Percentiles rank a stretch among this genome's conserved stretches.
Evolutionary conservation across 2,888 invertebrate species (phyloP).

Genomic region (Aphodius sticticus): DNA sequence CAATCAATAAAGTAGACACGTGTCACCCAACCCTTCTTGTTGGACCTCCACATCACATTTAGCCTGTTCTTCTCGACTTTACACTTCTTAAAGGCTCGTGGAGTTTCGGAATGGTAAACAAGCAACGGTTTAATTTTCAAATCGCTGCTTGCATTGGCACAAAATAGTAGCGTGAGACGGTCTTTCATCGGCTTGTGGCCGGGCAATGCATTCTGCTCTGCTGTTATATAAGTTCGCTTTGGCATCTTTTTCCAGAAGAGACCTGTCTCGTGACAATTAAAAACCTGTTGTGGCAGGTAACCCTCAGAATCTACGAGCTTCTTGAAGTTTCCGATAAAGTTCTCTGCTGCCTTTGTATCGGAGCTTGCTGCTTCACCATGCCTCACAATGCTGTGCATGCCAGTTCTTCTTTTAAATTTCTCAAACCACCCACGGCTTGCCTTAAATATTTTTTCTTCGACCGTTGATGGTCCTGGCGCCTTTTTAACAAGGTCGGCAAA

Average conservation of each 20-base stretch:
- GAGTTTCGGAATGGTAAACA: constrained; percentile 23
- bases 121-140: constrained; percentile 18
- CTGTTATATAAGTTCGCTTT: constrained; percentile 38
- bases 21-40: constrained; percentile 25
- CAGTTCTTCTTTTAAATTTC: constrained; percentile 18
- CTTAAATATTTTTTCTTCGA: not conserved
- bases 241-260: constrained; percentile 45
- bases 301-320: constrained; percentile 42
- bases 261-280: constrained; percentile 43
- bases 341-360: constrained; percentile 41
- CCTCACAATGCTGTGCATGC: constrained; percentile 21
- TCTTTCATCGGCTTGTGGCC: constrained; percentile 15
- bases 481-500: constrained; percentile 14
- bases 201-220: not conserved
- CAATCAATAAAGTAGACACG: not conserved
- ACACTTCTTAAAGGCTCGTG: constrained; percentile 24
- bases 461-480: not conserved
- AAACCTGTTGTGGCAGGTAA: constrained; percentile 42
- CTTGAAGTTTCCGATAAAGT: constrained; percentile 36
- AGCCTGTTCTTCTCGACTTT: constrained; percentile 11
- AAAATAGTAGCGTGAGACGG: constrained; percentile 17
- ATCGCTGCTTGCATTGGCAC: constrained; percentile 19
- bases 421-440: constrained; percentile 19
- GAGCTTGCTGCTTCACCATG: constrained; percentile 40
- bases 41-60: constrained; percentile 24